A percentile compares a stretch with the other conserved stretches of the same genome.
These are phyloP conservation scores for Orchesellides sinensis DNA, from an alignment of 2,888 invertebrate species.

Conservation along the genomic window DNA sequence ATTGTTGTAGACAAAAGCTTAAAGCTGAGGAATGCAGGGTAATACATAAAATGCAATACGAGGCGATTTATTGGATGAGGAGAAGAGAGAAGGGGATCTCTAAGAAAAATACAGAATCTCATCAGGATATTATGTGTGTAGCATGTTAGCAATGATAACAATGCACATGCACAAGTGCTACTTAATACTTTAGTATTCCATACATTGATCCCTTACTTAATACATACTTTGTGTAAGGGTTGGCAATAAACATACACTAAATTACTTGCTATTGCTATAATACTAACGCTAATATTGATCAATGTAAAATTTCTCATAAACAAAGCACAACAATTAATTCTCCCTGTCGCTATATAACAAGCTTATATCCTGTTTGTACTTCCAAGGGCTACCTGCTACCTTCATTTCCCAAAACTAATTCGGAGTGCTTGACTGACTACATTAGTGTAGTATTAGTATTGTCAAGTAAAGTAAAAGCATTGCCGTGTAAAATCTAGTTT, in stretches of 20 bases:
- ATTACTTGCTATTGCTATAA: not conserved
- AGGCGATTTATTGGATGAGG: conserved; percentile 18
- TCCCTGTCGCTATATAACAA: not conserved
- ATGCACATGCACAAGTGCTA: not conserved
- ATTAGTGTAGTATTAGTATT: no score
- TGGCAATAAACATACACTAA: conserved; percentile 1
- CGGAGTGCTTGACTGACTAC: no score
- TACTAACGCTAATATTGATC: not conserved
- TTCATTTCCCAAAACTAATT: not conserved
- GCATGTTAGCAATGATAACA: not conserved
- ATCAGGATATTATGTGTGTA: not conserved
- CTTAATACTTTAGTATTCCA: not conserved
- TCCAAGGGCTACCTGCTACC: not conserved
- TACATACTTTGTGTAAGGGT: not conserved
- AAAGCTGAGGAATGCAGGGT: not conserved
- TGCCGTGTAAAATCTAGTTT: no score
- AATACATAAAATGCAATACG: conserved; percentile 14
- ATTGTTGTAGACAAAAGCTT: not conserved
- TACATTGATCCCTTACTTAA: conserved; percentile 2
- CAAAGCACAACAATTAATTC: no score
- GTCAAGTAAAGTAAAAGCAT: no score
- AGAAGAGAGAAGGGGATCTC: not conserved
- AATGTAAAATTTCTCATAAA: no score
- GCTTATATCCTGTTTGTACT: not conserved
- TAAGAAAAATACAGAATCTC: no score